Conservation (phyloP, 2,113 vertebrate species). For the Oryctolagus cuniculus region DNA sequence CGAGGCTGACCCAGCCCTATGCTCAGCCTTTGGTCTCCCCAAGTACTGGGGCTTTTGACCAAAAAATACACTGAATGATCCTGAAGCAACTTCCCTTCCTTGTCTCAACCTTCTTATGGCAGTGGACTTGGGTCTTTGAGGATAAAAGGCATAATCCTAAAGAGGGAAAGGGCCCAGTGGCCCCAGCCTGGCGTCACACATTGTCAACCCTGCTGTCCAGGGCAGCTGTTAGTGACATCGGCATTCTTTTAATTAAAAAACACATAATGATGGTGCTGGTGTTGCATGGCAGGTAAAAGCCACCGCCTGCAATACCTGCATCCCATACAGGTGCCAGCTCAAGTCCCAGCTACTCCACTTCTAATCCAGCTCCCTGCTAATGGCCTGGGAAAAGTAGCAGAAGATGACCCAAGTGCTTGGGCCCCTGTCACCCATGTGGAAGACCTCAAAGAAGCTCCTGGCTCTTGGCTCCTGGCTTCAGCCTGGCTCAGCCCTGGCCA, state of each 20-base stretch:
- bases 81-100: background rate
- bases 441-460: too few relatives aligned
- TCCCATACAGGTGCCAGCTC: too few relatives aligned
- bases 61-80: background rate
- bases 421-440: too few relatives aligned
- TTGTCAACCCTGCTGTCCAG: background rate
- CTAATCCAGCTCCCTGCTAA: too few relatives aligned
- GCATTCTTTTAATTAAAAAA: background rate
- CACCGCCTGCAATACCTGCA: too few relatives aligned
- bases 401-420: too few relatives aligned
- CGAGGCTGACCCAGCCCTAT: background rate
- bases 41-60: background rate
- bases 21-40: background rate
- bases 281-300: too few relatives aligned
- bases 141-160: background rate
- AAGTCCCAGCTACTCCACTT: too few relatives aligned
- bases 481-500: too few relatives aligned
- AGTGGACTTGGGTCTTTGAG: background rate
- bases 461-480: too few relatives aligned
- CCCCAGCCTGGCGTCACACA: background rate
- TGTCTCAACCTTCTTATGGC: background rate
- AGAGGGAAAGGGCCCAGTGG: background rate
- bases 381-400: too few relatives aligned
- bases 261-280: too few relatives aligned
- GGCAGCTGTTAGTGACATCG: background rate